phyloP scores from a whole-genome alignment of 1,140 invertebrate species.

The Tribolium castaneum region DNA sequence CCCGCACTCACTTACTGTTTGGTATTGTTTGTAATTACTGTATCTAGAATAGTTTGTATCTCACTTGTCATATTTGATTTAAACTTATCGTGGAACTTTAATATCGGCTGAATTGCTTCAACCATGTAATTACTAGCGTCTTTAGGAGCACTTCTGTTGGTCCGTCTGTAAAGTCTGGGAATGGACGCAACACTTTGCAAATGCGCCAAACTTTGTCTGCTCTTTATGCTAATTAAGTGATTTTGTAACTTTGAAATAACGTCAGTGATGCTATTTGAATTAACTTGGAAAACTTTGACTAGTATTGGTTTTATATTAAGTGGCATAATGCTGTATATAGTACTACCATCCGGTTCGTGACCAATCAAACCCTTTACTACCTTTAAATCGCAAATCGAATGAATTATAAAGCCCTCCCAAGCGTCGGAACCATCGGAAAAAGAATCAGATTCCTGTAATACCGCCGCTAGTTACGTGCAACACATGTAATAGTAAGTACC shows the following conservation, averaged over 20 bases:
- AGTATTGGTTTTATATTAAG: constrained; percentile 45
- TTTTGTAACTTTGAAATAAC: constrained; percentile 65
- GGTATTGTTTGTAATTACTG: constrained; percentile 48
- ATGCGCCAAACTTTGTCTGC: constrained; percentile 68
- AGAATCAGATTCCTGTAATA: background rate
- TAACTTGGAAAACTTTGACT: constrained; percentile 51
- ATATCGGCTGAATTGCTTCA: constrained; percentile 72
- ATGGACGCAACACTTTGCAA: constrained; percentile 88
- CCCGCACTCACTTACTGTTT: constrained; percentile 50
- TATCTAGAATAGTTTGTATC: constrained; percentile 57
- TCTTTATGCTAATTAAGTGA: constrained; percentile 66
- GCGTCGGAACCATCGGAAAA: constrained; percentile 30
- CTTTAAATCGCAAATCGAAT: constrained; percentile 54
- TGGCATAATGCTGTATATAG: constrained; percentile 54
- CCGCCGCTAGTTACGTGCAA: background rate
- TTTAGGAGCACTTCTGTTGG: constrained; percentile 87
- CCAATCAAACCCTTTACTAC: constrained; percentile 49
- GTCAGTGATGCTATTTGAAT: constrained; percentile 65
- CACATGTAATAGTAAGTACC: constrained; percentile 26
- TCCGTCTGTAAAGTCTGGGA: constrained; percentile 91
- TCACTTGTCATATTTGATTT: constrained; percentile 67
- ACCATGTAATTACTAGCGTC: constrained; percentile 84
- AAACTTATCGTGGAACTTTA: constrained; percentile 72
- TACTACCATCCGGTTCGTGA: constrained; percentile 42
- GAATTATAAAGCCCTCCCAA: constrained; percentile 54